Base-by-base conservation (phyloP, 2,888 invertebrate genomes). In the Platynereis dumerilii region DNA sequence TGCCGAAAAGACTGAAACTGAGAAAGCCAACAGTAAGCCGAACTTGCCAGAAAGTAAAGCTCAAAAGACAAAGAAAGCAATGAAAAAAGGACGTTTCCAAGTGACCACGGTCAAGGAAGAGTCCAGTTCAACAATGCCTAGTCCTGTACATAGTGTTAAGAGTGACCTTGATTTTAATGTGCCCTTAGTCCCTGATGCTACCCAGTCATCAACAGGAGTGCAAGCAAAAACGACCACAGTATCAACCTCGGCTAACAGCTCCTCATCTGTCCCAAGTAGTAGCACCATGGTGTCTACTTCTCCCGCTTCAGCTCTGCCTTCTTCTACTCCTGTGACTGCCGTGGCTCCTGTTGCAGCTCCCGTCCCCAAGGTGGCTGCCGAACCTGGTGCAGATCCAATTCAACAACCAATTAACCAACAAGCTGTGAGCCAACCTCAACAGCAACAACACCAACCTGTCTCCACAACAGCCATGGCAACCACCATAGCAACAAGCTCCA, bases 31-130 rank as follows among this genome's bases (percentile, higher is more conserved):
- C 20, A 48, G n/a, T 5, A 48, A 48, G n/a, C n/a, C n/a, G 17
- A 48, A n/a, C n/a, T n/a, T 48, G 48, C 22, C 48, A 48, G 48
- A 48, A 5, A 55, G 55, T 17, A 55, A 55, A 55, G 24, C 55
- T 27, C n/a, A 26, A 48, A 3, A 20, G 48, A 48, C 48, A 5
- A 48, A 48, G 48, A 48, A n/a, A 55, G 55, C 17, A 55, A 27
- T 27, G 28, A 55, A 55, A 10, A 63, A 57, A 29, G 64, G 64
- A 5, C 17, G 64, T 29, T 64, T 64, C 26, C 58, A 64, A 53
- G 64, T 64, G 34, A 64, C 64, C 1, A 58, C 58, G 12, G 64
- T 64, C 55, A 64, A 58, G 20, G 64, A 64, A 39, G 27, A 20
- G 2, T n/a, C n/a, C 20, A 57, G 22, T 39, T 42, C 57, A 39